Conservation (phyloP, 2,113 vertebrate genomes). For the Craseonycteris thonglongyai region DNA sequence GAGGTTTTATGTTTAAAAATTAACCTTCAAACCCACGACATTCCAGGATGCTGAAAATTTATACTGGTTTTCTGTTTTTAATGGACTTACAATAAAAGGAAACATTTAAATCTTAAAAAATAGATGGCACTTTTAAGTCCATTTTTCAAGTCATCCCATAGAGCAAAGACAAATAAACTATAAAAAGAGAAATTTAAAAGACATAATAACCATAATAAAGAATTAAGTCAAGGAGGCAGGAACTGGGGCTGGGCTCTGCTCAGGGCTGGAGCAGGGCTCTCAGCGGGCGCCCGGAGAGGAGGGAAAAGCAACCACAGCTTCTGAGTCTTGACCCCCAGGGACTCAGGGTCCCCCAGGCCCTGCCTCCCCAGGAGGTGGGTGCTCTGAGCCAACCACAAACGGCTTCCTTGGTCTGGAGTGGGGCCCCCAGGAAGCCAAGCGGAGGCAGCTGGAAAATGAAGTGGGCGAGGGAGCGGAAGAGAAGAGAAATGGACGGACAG, state of each 20-base stretch:
- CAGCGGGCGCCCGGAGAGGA: background rate
- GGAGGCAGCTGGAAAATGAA: background rate
- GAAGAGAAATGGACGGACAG: background rate
- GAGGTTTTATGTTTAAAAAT: slow-evolving; percentile 20
- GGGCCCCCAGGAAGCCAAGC: background rate
- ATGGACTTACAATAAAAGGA: slow-evolving; percentile 19
- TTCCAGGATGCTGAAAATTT: slow-evolving; percentile 30
- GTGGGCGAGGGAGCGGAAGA: fast-evolving
- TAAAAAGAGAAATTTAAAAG: background rate
- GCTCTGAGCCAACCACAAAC: background rate
- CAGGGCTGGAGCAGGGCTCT: no score
- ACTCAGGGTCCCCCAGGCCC: background rate
- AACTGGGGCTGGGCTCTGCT: fast-evolving
- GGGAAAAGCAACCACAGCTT: background rate
- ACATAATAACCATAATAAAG: background rate
- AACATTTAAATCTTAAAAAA: background rate
- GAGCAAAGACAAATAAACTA: background rate
- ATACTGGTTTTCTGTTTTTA: slow-evolving; percentile 9
- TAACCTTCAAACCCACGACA: slow-evolving; percentile 32
- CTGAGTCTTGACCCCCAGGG: background rate
- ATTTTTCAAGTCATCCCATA: background rate
- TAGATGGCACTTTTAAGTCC: background rate
- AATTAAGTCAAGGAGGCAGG: background rate
- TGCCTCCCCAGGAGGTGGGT: background rate
- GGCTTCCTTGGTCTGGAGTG: background rate